Evolutionary conservation across 2,888 invertebrate genomes (phyloP).

Genomic region (Machimus atricapillus): DNA sequence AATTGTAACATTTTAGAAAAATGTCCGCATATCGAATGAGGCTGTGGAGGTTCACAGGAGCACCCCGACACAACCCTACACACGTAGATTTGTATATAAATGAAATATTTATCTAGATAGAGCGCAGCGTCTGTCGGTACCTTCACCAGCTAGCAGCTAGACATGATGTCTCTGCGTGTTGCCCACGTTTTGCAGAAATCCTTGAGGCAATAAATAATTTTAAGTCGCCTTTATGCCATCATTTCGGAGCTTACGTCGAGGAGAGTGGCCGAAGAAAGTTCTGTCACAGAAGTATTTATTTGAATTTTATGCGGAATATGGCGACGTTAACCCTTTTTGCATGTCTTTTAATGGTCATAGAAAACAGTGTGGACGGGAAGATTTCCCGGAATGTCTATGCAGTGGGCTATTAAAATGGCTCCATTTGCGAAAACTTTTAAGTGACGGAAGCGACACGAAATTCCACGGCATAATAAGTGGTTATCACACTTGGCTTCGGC

Average conservation of each 20-base stretch:
- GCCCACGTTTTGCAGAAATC: conserved; percentile 38
- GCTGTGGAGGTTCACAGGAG: background rate
- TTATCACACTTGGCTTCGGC: conserved; percentile 17
- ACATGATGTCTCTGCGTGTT: conserved; percentile 42
- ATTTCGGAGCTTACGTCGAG: conserved; percentile 18
- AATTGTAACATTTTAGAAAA: conserved; percentile 34
- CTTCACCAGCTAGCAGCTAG: conserved; percentile 2
- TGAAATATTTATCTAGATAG: conserved; percentile 35
- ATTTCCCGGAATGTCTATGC: conserved; percentile 37
- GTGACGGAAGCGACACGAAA: conserved; percentile 44
- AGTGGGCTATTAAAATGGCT: conserved; percentile 34
- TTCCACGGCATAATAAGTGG: conserved; percentile 30
- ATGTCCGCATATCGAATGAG: conserved; percentile 34
- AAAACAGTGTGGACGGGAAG: conserved; percentile 8
- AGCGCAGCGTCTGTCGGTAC: background rate
- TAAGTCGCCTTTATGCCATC: conserved; percentile 37
- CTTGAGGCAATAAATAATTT: conserved; percentile 41
- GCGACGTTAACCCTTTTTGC: conserved; percentile 35
- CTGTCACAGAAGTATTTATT: conserved; percentile 35
- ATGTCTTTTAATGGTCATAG: conserved; percentile 4
- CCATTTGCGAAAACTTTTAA: conserved; percentile 46
- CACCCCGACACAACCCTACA: background rate
- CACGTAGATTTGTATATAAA: conserved; percentile 29
- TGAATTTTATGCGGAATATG: conserved; percentile 42
- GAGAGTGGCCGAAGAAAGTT: conserved; percentile 32